Evolutionary conservation across 2,888 invertebrate genomes (phyloP).

Genomic region (Cremastobaeus sp.): DNA sequence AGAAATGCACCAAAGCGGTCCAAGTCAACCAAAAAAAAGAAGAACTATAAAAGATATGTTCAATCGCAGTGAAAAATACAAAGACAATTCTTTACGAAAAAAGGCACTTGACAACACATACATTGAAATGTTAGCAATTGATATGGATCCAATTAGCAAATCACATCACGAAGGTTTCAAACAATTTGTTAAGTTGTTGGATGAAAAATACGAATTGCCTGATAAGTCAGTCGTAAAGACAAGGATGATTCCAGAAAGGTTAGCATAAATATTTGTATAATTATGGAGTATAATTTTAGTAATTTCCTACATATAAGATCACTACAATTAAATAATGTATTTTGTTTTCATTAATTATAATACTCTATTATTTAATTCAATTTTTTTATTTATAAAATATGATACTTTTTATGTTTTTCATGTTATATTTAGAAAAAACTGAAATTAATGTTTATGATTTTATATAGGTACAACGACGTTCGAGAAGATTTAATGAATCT

Average conservation of each 20-base stretch:
- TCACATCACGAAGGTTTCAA: background rate
- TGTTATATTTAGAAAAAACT: too few species aligned
- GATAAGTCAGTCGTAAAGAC: slow-evolving; percentile 6
- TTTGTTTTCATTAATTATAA: too few species aligned
- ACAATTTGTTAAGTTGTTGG: slow-evolving; percentile 14
- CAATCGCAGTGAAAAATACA: slow-evolving; percentile 10
- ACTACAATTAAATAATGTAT: too few species aligned
- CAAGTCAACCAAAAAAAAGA: too few species aligned
- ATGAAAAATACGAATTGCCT: slow-evolving; percentile 21
- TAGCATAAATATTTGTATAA: too few species aligned
- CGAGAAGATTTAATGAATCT: background rate
- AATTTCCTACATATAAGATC: too few species aligned
- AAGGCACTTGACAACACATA: slow-evolving; percentile 10
- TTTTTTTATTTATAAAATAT: too few species aligned
- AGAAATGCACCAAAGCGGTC: too few species aligned
- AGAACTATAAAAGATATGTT: slow-evolving; percentile 25
- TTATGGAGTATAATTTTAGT: too few species aligned
- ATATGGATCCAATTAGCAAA: slow-evolving; percentile 14
- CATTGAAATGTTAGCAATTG: slow-evolving; percentile 10
- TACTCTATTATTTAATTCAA: too few species aligned
- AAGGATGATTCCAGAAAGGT: background rate
- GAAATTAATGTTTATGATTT: too few species aligned
- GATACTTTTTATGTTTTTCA: too few species aligned
- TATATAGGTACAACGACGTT: background rate
- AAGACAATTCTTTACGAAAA: slow-evolving; percentile 1